Percentiles rank a stretch among this genome's conserved stretches.
These are phyloP conservation scores for Delichon dasypus DNA, from an alignment of 2,797 vertebrate species.

Conservation along the genomic window DNA sequence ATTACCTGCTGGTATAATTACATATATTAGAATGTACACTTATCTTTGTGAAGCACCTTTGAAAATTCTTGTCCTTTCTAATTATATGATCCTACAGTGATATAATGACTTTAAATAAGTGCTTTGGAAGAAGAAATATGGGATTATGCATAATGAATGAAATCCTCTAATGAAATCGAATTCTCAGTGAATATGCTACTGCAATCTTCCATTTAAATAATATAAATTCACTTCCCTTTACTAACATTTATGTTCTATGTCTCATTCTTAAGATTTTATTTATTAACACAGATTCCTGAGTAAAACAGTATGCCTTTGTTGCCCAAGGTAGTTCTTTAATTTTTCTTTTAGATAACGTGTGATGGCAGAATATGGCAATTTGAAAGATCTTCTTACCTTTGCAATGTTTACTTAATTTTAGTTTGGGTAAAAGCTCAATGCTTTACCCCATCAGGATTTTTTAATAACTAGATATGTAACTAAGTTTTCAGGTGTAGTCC, in stretches of 20 bases:
- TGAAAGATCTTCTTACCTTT: not conserved
- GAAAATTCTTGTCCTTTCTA: not conserved
- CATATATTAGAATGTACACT: not conserved
- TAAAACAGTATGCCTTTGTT: not conserved
- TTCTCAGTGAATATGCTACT: not conserved
- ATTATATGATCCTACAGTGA: not conserved
- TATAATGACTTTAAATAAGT: not conserved
- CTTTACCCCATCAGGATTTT: not conserved
- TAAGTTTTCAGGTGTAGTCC: not conserved
- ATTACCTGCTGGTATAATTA: not conserved
- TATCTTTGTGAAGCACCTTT: not conserved
- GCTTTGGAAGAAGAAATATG: not conserved
- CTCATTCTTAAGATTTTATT: not conserved
- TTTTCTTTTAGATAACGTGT: not conserved
- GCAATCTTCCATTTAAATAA: not conserved
- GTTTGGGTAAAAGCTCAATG: not conserved
- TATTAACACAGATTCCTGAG: not conserved
- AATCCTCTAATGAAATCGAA: not conserved
- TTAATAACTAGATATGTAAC: not conserved
- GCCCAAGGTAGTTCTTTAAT: not conserved
- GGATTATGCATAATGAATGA: not conserved
- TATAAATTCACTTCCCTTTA: not conserved
- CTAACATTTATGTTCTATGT: not conserved
- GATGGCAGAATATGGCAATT: not conserved
- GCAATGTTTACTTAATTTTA: not conserved